phyloP scores from a whole-genome alignment of 2,113 vertebrate genomes.

The Etia nguti region DNA sequence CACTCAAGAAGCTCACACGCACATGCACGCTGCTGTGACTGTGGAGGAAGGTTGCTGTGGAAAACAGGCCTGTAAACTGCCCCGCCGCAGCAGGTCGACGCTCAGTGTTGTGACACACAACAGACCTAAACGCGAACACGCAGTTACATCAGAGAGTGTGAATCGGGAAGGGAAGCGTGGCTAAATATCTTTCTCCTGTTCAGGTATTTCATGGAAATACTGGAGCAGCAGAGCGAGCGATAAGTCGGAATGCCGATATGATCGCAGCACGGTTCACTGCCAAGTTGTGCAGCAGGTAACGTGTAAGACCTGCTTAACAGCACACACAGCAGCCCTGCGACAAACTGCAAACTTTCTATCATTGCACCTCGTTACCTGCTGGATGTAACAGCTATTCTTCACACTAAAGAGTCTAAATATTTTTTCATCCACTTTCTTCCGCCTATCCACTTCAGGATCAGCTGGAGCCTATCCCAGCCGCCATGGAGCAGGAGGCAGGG shows the following conservation, averaged over 20 bases:
- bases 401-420: not conserved
- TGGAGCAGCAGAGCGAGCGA: not conserved
- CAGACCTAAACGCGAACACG: not conserved
- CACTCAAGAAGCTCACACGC: not conserved
- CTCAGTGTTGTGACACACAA: not conserved
- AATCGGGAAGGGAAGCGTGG: not conserved
- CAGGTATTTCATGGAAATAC: not conserved
- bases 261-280: not conserved
- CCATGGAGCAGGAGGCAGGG: not conserved
- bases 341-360: not conserved
- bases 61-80: not conserved
- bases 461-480: not conserved
- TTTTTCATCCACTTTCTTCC: not conserved
- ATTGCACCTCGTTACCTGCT: accelerated
- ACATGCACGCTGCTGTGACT: not conserved
- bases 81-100: not conserved
- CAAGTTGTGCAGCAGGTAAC: not conserved
- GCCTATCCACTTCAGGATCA: not conserved
- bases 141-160: not conserved
- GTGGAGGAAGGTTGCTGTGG: not conserved
- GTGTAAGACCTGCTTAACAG: not conserved
- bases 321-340: not conserved
- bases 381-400: not conserved
- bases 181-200: not conserved
- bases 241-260: not conserved